A percentile compares a stretch with the other conserved stretches of the same genome.
These are phyloP conservation scores for Dinomys branickii DNA, from an alignment of 2,113 vertebrate genomes.

Conservation along the genomic window DNA sequence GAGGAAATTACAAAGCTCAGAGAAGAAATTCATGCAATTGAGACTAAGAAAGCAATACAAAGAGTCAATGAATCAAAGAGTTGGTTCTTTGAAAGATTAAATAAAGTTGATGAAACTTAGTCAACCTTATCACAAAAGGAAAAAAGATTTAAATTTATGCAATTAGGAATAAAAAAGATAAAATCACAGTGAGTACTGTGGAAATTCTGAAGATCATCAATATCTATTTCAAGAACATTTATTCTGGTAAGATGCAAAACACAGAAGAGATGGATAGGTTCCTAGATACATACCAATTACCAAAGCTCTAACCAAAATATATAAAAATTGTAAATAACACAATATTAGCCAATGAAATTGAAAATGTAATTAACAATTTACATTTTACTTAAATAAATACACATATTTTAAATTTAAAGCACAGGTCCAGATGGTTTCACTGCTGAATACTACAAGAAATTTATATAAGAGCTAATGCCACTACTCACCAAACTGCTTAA, in stretches of 20 bases:
- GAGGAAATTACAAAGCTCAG: too few species aligned
- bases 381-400: too few species aligned
- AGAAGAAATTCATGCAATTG: too few species aligned
- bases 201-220: not conserved
- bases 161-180: not conserved
- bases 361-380: not conserved
- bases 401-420: not conserved
- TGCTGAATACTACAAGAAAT: not conserved
- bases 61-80: not conserved
- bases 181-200: not conserved
- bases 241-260: not conserved
- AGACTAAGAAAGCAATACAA: not conserved
- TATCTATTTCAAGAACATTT: not conserved
- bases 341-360: not conserved
- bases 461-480: not conserved
- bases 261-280: not conserved
- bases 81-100: not conserved
- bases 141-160: not conserved
- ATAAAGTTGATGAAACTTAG: not conserved
- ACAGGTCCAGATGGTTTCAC: not conserved
- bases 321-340: not conserved
- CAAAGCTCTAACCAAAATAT: not conserved
- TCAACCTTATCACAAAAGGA: not conserved
- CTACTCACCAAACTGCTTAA: not conserved
- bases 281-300: not conserved